A percentile compares a stretch with the other conserved stretches of the same genome.
phyloP scores from a whole-genome alignment of 2,113 vertebrate genomes.

The Microtus oregoni region DNA sequence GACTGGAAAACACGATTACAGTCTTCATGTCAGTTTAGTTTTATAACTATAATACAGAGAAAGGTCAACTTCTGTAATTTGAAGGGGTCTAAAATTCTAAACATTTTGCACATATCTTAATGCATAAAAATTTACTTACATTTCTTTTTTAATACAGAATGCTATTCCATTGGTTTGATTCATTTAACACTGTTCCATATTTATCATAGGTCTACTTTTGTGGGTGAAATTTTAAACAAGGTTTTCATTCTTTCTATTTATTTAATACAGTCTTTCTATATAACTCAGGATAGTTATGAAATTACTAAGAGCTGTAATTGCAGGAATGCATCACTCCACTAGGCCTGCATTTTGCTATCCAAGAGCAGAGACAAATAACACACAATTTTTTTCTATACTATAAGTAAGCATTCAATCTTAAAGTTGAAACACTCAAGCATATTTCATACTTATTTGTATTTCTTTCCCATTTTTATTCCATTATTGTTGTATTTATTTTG shows the following conservation, averaged over 20 bases:
- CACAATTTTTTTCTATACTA: background rate
- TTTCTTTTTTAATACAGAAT: background rate
- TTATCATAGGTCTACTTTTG: background rate
- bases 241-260: background rate
- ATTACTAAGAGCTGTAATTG: no score
- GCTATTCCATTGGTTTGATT: background rate
- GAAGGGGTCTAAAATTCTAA: background rate
- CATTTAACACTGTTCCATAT: background rate
- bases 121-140: background rate
- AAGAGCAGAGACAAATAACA: background rate
- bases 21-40: background rate
- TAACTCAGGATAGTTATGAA: background rate
- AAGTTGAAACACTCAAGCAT: background rate
- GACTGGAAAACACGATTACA: background rate
- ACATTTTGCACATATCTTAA: background rate
- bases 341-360: background rate
- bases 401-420: background rate
- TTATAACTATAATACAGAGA: background rate
- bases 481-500: background rate
- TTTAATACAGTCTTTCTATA: background rate
- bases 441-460: background rate
- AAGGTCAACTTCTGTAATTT: background rate
- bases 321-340: background rate
- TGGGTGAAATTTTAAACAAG: background rate
- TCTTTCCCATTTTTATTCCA: background rate